Evolutionary conservation across 2,113 vertebrate genomes (phyloP).

Genomic region (Vulpes vulpes): DNA sequence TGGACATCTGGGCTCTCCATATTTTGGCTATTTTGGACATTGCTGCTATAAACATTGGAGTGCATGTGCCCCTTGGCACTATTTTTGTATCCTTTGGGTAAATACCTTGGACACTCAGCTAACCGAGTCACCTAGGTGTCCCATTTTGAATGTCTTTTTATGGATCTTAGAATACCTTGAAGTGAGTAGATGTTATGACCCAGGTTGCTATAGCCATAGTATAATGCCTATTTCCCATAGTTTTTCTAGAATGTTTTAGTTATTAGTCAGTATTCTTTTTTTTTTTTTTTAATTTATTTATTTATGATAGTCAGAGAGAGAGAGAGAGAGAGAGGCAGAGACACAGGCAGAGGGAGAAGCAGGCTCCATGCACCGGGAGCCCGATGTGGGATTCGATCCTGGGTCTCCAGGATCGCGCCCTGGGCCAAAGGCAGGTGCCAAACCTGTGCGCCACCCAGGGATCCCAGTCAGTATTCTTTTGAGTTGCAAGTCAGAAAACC

Average conservation of each 20-base stretch:
- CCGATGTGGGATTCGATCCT: too few relatives aligned
- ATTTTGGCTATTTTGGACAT: background rate
- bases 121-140: background rate
- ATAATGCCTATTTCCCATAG: background rate
- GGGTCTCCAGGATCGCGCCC: too few relatives aligned
- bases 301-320: too few relatives aligned
- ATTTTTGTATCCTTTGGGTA: background rate
- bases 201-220: background rate
- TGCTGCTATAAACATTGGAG: background rate
- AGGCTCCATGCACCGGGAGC: too few relatives aligned
- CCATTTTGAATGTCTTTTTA: background rate
- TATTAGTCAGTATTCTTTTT: constrained; percentile 6
- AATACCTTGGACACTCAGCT: background rate
- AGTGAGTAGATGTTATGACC: background rate
- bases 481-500: background rate
- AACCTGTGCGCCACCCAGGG: too few relatives aligned
- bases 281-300: too few relatives aligned
- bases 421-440: too few relatives aligned
- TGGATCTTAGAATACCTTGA: background rate
- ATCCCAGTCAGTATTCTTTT: constrained; percentile 26
- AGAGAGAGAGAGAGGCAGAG: too few relatives aligned
- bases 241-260: background rate
- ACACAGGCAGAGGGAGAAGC: too few relatives aligned
- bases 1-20: background rate
- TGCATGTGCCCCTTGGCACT: background rate